Evolutionary conservation across 2,113 vertebrate species (phyloP).

Genomic region (Dicerorhinus sumatrensis): DNA sequence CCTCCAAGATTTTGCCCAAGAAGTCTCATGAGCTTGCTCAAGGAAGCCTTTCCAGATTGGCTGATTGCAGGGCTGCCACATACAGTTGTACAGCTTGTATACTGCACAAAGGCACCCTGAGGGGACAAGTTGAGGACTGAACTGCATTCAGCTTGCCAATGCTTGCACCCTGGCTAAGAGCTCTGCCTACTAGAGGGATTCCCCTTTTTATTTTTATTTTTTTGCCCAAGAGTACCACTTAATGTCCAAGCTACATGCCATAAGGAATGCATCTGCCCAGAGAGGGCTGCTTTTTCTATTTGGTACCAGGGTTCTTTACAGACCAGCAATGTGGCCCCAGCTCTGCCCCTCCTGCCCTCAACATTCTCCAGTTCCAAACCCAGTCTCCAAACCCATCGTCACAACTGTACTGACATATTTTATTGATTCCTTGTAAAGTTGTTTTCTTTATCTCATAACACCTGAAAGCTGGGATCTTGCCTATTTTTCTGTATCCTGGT

Average conservation of each 20-base stretch:
- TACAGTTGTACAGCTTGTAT: background rate
- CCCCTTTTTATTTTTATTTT: background rate
- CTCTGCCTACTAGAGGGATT: background rate
- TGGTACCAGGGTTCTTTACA: background rate
- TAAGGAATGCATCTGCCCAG: background rate
- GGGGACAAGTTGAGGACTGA: background rate
- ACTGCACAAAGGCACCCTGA: background rate
- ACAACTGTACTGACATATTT: background rate
- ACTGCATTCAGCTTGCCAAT: background rate
- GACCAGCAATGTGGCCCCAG: background rate
- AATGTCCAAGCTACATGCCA: background rate
- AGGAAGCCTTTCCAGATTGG: slow-evolving; percentile 11
- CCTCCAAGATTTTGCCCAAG: background rate
- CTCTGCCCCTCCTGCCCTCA: background rate
- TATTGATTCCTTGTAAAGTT: background rate
- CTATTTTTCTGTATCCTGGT: background rate
- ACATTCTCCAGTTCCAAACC: background rate
- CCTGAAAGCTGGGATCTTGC: background rate
- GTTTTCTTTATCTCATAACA: background rate
- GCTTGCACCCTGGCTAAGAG: background rate
- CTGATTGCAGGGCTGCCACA: background rate
- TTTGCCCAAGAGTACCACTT: background rate
- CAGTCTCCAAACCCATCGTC: background rate
- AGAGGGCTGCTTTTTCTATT: background rate
- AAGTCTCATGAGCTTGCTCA: slow-evolving; percentile 22